These are phyloP conservation scores for Hydriomena furcata DNA, from an alignment of 2,888 invertebrate genomes.

Conservation along the genomic window DNA sequence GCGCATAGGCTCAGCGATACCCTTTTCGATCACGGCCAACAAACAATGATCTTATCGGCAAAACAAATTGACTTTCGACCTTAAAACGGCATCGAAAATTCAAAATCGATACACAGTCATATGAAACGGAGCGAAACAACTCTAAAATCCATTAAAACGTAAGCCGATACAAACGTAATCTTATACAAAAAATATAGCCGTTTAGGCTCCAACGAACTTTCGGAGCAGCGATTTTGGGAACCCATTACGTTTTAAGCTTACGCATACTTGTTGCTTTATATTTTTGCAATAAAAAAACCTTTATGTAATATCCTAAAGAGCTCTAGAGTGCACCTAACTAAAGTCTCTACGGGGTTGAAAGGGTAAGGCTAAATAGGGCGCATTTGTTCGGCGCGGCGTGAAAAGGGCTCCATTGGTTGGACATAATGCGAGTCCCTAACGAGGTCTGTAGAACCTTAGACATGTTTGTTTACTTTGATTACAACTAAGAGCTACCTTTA, in stretches of 20 bases:
- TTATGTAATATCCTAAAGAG: slow-evolving; percentile 38
- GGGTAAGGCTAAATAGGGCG: slow-evolving; percentile 46
- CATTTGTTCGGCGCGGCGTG: slow-evolving; percentile 47
- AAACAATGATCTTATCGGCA: slow-evolving; percentile 25
- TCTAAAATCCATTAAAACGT: slow-evolving; percentile 8
- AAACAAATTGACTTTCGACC: slow-evolving; percentile 19
- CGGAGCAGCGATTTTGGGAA: slow-evolving; percentile 17
- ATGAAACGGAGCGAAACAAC: slow-evolving; percentile 1
- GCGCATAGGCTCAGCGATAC: slow-evolving; percentile 15
- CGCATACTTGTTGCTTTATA: slow-evolving; percentile 42
- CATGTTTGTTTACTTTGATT: slow-evolving; percentile 34
- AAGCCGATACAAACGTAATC: slow-evolving; percentile 5
- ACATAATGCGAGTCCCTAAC: slow-evolving; percentile 47
- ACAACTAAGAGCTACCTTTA: slow-evolving; percentile 12
- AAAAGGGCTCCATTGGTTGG: slow-evolving; percentile 43
- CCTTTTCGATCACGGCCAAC: slow-evolving; percentile 15
- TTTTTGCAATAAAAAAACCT: slow-evolving; percentile 32
- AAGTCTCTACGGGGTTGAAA: slow-evolving; percentile 42
- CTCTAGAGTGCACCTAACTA: slow-evolving; percentile 42
- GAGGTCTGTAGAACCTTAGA: slow-evolving; percentile 39
- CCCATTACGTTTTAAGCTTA: slow-evolving; percentile 36
- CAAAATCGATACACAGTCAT: slow-evolving; percentile 12
- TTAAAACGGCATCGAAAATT: slow-evolving; percentile 4
- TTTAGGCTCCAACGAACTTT: slow-evolving; percentile 5
- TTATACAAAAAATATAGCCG: slow-evolving; percentile 12